Evolutionary conservation across 2,113 vertebrate genomes (phyloP).

Genomic region (Prinia subflava): DNA sequence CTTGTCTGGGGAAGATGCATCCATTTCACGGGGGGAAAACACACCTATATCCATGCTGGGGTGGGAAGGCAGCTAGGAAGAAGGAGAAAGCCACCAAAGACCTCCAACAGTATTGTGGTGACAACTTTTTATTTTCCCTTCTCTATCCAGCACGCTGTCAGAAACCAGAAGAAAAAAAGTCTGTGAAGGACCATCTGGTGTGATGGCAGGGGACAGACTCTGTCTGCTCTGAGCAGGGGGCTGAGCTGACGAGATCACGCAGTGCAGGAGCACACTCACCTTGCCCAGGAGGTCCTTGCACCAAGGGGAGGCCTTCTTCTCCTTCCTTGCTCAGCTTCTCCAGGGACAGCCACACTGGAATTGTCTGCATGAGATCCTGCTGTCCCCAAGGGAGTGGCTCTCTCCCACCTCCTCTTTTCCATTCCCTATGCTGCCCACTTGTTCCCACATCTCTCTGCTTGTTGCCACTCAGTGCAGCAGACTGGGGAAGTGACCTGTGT

Average conservation of each 20-base stretch:
- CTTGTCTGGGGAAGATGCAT: neutral
- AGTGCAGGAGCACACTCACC: neutral
- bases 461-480: neutral
- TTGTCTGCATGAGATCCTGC: neutral
- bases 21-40: neutral
- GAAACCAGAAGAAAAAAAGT: neutral
- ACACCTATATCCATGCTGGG: neutral
- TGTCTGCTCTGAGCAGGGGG: neutral
- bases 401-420: neutral
- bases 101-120: neutral
- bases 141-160: fast-evolving
- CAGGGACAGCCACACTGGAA: neutral
- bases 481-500: neutral
- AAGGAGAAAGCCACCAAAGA: neutral
- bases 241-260: fast-evolving
- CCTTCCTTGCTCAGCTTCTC: neutral
- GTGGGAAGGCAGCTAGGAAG: neutral
- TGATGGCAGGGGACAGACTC: fast-evolving
- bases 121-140: neutral
- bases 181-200: neutral
- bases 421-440: fast-evolving
- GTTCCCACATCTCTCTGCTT: neutral
- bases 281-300: fast-evolving
- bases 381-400: neutral
- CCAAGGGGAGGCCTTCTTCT: neutral